A percentile compares a stretch with the other conserved stretches of the same genome.
Evolutionary conservation across 2,797 vertebrate genomes (phyloP).

Genomic region (Halcyon leucocephala): DNA sequence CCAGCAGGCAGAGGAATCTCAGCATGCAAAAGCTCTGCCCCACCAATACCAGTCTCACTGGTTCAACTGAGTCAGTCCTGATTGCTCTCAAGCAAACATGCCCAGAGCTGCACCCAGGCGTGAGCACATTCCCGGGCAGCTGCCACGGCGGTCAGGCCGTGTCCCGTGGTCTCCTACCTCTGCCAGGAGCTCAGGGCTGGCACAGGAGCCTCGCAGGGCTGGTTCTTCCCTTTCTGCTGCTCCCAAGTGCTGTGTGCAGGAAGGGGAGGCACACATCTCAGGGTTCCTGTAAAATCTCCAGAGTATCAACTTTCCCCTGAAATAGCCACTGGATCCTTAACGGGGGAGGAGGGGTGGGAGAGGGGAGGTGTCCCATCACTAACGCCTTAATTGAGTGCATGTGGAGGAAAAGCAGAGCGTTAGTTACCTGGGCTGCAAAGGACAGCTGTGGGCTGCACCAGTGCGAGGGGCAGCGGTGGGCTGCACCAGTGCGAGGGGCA

Average conservation of each 20-base stretch:
- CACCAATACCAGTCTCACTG: neutral
- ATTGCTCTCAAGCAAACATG: neutral
- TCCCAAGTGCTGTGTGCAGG: accelerated
- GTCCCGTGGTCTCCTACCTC: neutral
- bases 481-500: no score
- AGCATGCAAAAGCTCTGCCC: neutral
- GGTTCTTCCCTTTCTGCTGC: neutral
- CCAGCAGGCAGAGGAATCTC: neutral
- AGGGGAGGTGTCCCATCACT: neutral
- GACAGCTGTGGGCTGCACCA: no score
- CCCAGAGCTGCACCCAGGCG: neutral
- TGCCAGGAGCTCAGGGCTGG: neutral
- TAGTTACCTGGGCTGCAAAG: neutral
- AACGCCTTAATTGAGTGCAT: neutral
- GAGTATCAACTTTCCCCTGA: no score
- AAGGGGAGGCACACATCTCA: accelerated
- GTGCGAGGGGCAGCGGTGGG: no score
- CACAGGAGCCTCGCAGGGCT: accelerated
- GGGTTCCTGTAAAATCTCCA: neutral
- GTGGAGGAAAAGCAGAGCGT: neutral
- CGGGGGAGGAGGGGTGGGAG: no score
- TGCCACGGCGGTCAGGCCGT: accelerated
- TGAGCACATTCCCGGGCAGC: accelerated
- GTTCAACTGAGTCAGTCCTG: neutral
- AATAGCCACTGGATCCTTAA: neutral